phyloP scores from a whole-genome alignment of 2,888 invertebrate species.

The Trichopoda pennipes region DNA sequence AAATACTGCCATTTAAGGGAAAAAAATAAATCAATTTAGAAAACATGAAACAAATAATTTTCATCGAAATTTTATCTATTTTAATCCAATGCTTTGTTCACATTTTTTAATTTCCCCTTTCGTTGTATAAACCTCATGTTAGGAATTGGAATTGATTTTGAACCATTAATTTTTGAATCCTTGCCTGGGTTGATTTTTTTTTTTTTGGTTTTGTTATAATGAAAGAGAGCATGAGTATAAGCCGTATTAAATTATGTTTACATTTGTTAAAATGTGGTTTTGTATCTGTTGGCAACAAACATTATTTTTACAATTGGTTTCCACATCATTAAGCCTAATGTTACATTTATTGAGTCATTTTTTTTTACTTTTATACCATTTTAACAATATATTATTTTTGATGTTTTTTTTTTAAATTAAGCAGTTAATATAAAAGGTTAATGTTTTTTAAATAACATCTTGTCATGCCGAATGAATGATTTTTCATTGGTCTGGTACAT shows the following conservation, averaged over 20 bases:
- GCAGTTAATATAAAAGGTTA: not conserved
- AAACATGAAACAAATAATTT: not conserved
- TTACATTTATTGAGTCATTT: constrained; percentile 59
- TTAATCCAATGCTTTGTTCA: not conserved
- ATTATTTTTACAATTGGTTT: constrained; percentile 55
- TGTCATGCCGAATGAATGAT: not conserved
- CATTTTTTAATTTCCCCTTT: not conserved
- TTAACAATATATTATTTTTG: not conserved
- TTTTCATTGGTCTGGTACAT: not conserved
- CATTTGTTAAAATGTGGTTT: constrained; percentile 26
- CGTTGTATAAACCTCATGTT: not conserved
- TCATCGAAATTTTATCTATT: not conserved
- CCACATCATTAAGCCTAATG: constrained; percentile 53
- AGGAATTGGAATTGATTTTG: not conserved
- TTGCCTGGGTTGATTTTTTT: too few relatives aligned
- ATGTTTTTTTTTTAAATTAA: not conserved
- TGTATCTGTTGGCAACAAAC: constrained; percentile 31
- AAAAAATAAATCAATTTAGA: constrained; percentile 15
- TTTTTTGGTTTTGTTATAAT: not conserved
- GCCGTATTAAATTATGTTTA: constrained; percentile 19
- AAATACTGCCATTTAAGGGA: constrained; percentile 22
- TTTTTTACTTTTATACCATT: not conserved
- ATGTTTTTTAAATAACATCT: not conserved
- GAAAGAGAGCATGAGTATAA: not conserved
- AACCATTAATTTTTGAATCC: not conserved